Percentiles rank a stretch among this genome's conserved stretches.
phyloP scores from a whole-genome alignment of 2,113 vertebrate species.

The Saccopteryx bilineata region DNA sequence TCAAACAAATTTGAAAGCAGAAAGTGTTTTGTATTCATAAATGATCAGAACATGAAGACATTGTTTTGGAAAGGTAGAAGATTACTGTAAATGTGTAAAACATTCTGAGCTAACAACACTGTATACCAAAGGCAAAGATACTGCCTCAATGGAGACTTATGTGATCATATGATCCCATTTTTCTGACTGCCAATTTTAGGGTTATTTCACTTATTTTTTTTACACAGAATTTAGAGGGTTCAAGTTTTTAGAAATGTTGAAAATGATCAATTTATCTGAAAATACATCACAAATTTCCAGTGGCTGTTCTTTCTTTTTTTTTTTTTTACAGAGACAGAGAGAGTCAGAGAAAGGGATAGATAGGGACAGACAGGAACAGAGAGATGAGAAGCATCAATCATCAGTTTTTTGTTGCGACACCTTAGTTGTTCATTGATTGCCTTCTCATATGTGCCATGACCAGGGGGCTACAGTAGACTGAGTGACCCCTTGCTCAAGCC shows the following conservation, averaged over 20 bases:
- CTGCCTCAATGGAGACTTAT: rapidly evolving
- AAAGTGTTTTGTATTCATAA: neutral
- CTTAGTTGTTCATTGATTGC: too few species aligned
- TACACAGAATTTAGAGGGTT: neutral
- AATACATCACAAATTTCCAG: neutral
- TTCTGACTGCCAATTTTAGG: neutral
- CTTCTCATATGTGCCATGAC: too few species aligned
- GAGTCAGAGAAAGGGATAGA: too few species aligned
- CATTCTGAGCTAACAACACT: neutral
- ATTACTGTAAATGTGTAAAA: neutral
- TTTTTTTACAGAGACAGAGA: too few species aligned
- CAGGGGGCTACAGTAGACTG: too few species aligned
- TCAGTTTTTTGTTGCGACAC: too few species aligned
- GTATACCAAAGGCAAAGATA: neutral
- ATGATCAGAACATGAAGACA: neutral
- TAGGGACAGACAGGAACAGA: too few species aligned
- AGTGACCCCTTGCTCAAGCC: too few species aligned
- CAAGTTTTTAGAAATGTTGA: neutral
- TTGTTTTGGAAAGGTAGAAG: neutral
- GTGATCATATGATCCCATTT: neutral
- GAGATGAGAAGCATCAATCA: too few species aligned
- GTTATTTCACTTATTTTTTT: neutral
- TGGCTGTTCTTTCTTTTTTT: neutral
- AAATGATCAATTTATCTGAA: neutral
- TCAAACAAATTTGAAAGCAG: conserved; percentile 13